These are phyloP conservation scores for Dinoponera quadriceps DNA, from an alignment of 1,140 invertebrate genomes.

Conservation along the genomic window DNA sequence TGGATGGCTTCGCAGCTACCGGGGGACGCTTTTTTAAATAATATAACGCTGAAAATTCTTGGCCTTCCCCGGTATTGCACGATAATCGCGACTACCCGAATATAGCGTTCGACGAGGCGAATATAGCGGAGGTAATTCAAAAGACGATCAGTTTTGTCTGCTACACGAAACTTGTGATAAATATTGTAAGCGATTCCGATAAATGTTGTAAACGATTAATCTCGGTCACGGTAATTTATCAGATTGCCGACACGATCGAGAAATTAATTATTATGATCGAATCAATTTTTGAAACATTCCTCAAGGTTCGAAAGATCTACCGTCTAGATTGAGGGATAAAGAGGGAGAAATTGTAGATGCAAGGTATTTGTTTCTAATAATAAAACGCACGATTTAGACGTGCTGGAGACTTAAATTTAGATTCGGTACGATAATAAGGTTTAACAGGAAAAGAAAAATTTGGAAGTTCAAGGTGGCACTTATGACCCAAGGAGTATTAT, in stretches of 20 bases:
- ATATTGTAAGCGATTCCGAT: background rate
- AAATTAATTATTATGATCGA: background rate
- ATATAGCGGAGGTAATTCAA: background rate
- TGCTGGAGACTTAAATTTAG: no score
- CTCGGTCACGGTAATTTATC: background rate
- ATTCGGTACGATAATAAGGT: no score
- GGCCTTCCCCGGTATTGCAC: background rate
- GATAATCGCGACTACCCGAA: conserved; percentile 47
- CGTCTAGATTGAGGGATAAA: no score
- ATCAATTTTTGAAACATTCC: background rate
- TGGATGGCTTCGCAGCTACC: conserved; percentile 77
- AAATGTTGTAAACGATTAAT: background rate
- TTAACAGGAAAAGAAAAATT: no score
- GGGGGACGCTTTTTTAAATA: conserved; percentile 79
- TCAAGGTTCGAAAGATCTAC: background rate
- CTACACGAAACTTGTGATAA: background rate
- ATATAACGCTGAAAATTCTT: conserved; percentile 67
- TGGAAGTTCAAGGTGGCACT: no score
- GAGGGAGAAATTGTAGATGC: no score
- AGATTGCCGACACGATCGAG: background rate
- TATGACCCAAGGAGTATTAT: no score
- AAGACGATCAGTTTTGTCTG: background rate
- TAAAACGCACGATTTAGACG: no score
- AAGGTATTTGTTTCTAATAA: no score
- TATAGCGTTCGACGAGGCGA: background rate